These are phyloP conservation scores for Okapia johnstoni DNA, from an alignment of 2,113 vertebrate species.

Conservation along the genomic window DNA sequence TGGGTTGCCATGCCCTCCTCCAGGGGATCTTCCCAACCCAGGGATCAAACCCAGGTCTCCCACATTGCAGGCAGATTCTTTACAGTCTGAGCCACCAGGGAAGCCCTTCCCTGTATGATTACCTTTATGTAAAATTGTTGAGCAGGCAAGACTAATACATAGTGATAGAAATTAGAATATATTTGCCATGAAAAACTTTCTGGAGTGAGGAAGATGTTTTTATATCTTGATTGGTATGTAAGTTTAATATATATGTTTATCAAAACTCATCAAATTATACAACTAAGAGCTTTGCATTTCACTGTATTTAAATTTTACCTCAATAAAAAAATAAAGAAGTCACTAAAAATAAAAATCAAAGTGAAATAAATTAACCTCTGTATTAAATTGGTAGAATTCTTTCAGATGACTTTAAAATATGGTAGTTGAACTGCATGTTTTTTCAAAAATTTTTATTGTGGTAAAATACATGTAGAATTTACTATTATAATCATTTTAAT, in stretches of 20 bases:
- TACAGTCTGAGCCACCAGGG: not conserved
- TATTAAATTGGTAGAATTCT: not conserved
- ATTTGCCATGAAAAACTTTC: not conserved
- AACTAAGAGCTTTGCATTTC: not conserved
- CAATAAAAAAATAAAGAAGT: not conserved
- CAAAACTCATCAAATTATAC: not conserved
- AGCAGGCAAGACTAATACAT: not conserved
- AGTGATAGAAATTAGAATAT: not conserved
- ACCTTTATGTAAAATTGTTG: not conserved
- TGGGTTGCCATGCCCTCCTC: not conserved
- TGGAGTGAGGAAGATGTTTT: not conserved
- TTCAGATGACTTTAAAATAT: not conserved
- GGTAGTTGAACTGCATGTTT: not conserved
- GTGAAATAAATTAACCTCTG: not conserved
- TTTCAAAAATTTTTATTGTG: not conserved
- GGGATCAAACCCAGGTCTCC: not conserved
- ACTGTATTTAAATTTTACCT: not conserved
- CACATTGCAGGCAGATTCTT: not conserved
- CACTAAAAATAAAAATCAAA: not conserved
- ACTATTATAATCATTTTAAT: not conserved
- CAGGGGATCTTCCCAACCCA: not conserved
- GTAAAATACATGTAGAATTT: not conserved
- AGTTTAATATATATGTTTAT: not conserved
- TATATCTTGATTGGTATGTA: not conserved
- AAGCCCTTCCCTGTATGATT: not conserved